Base-by-base conservation (phyloP, 2,113 vertebrate species). In the Corythoichthys intestinalis region DNA sequence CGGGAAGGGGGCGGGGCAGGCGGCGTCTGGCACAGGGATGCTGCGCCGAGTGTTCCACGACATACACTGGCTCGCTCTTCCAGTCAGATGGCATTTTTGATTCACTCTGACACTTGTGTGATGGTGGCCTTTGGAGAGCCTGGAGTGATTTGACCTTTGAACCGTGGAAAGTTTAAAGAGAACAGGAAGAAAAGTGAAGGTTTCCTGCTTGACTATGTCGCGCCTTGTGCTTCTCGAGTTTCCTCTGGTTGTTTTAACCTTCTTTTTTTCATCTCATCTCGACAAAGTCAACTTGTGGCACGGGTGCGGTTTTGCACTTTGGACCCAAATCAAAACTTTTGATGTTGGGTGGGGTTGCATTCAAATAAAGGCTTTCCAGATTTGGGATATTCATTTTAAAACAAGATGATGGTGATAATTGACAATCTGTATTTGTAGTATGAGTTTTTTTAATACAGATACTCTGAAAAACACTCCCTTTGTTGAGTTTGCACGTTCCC, bases 111-210 rank as follows among this genome's bases (percentile, higher is more conserved):
- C 28, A 57, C 28, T 35, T 57, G 53, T 54, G 53, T 28, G 20
- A 20, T 28, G 10, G 4, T 12, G 34, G 13, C 56, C 12, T 37
- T 37, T 1, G 35, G 56, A 58, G 56, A 58, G 34, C 66, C 66
- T 64, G 0, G 66, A 89, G 80, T 71, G 80, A 8, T 89, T 87
- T 88, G 76, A 86, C 83, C 87, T 75, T 77, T 88, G 71, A 79
- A 73, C 77, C 53, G 67, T 75, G 59, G 85, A 84, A 86, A 83
- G 80, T 57, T 69, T 81, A 73, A 67, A 73, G 65, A 70, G 56
- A 48, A n/a, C 63, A 60, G 41, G 39, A 28, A 61, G 9, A 39
- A 68, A 73, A 78, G 81, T 75, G 71, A 73, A 76, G 74, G 71
- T 81, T 87, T 89, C 88, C 85, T 58, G 38, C 63, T 49, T 70